Evolutionary conservation across 2,113 vertebrate genomes (phyloP).

Genomic region (Amblyopsis rosae): DNA sequence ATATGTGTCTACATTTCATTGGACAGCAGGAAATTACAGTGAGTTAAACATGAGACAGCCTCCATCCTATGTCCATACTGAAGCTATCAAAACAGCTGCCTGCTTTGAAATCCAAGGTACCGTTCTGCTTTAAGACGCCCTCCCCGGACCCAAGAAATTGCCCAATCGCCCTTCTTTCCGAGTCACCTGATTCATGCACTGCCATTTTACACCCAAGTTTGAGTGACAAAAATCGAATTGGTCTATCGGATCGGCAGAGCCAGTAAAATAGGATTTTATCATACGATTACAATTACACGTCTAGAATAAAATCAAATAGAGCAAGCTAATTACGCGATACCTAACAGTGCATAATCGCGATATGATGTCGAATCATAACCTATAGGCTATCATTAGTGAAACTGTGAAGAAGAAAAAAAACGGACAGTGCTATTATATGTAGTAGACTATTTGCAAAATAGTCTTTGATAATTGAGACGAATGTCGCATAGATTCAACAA

Average conservation of each 20-base stretch:
- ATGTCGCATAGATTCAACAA: constrained; percentile 43
- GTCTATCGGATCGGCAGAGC: constrained; percentile 63
- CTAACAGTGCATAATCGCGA: constrained; percentile 29
- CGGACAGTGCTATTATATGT: constrained; percentile 50
- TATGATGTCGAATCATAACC: constrained; percentile 32
- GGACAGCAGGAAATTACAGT: constrained; percentile 30
- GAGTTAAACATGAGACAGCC: constrained; percentile 19
- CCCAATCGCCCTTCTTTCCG: constrained; percentile 68
- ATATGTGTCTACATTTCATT: constrained; percentile 51
- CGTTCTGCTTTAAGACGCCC: constrained; percentile 77
- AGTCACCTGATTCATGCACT: constrained; percentile 81
- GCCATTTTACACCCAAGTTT: constrained; percentile 82
- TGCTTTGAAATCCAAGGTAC: constrained; percentile 31
- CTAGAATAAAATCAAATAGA: constrained; percentile 1
- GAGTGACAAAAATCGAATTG: constrained; percentile 47
- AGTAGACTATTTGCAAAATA: constrained; percentile 18
- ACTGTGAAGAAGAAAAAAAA: constrained; percentile 22
- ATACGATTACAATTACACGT: constrained; percentile 27
- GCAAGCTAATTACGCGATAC: constrained; percentile 20
- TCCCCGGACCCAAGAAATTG: constrained; percentile 61
- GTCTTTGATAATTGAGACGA: constrained; percentile 8
- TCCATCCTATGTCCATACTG: background rate
- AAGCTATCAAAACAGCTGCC: constrained; percentile 47
- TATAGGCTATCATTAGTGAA: constrained; percentile 20
- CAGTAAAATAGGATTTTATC: constrained; percentile 54